Base-by-base conservation (phyloP, 2,113 vertebrate species). In the Chitala chitala region DNA sequence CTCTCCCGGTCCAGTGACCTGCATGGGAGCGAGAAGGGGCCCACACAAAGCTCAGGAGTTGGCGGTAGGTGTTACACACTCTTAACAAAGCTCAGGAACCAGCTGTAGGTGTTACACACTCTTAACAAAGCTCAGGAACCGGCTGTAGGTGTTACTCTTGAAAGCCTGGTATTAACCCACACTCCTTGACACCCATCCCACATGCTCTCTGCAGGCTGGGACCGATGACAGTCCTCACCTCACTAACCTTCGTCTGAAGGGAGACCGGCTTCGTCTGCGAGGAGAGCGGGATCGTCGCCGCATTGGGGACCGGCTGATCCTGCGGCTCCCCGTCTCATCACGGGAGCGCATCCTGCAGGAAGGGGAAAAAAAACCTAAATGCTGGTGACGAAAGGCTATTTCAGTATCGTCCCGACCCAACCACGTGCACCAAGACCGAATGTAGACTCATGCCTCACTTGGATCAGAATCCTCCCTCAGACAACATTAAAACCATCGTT, bases 1-100 rank as follows among this genome's bases (percentile, higher is more conserved):
- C 97, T 82, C 74, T 95, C 94, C 83, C 94, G 92, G 53, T 91
- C 90, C 26, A 82, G 76, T 5, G 85, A 87, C 80, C 89, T 90
- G 76, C 15, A 42, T 33, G 65, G 33, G 26, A 77, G 55, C 8
- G 3, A 38, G 24, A 36, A 31, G 56, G 4, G 15, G 22, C 1
- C 7, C 46, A 48, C 10, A 48, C 46, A 48, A 48, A 5, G 46
- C 10, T 48, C 63, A 44, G 38, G 63, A 20, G 44, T 65, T 65
- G 17, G 20, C 9, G 2, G 4, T 2, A 3, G 38, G 63, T 17
- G 56, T 3, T 54, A n/a, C n/a, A n/a, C n/a, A n/a, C n/a, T n/a
- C n/a, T n/a, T n/a, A n/a, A n/a, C n/a, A n/a, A n/a, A n/a, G n/a
- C n/a, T n/a, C n/a, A n/a, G n/a, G n/a, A n/a, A n/a, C n/a, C n/a